Base-by-base conservation (phyloP, 2,888 invertebrate genomes). In the Caenorhabditis imperialis region DNA sequence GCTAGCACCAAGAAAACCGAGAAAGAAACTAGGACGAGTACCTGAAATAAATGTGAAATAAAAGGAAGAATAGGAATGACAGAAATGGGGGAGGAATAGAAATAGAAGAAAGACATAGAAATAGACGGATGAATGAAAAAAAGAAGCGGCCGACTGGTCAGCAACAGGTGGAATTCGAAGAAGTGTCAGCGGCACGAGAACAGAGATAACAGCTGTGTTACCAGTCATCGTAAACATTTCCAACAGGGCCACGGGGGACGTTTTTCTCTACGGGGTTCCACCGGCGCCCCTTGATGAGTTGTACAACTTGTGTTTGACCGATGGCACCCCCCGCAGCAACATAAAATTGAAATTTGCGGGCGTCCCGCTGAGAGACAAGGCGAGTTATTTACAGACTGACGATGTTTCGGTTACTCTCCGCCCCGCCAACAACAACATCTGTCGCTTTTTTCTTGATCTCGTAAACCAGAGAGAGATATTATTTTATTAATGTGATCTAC, bases 161-260 rank as follows among this genome's bases (percentile, higher is more conserved):
- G 48, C 25, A 40, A 65, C 63, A 65, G 63, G 63, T 65, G 63
- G 63, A 65, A 71, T 61, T 57, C 51, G 37, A 57, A 62, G 55
- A 51, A 62, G 63, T 58, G 63, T 63, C 47, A 51, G 51, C 33
- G 53, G n/a, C n/a, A n/a, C 10, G 30, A 63, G 20, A 53, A 58
- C 53, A 53, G 35, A 63, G 58, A 72, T 53, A 63, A 61, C 70
- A 70, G 70, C 70, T 70, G 70, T 70, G 60, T 70, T 70, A 70
- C 70, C 55, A 70, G 70, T 70, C 70, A 70, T 61, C 54, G 61
- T 70, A 70, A 70, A 70, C 61, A 60, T 58, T 67, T 30, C n/a
- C 23, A 60, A 38, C 38, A 38, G 27, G 50, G 50, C 48, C 58
- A 44, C 45, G 51, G 44, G 50, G 42, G 42, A 57, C 50, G 27